Evolutionary conservation across 2,113 vertebrate genomes (phyloP), one percentile per base, ranked within the genome.

Genomic region (Chlorodrepanis virens): DNA sequence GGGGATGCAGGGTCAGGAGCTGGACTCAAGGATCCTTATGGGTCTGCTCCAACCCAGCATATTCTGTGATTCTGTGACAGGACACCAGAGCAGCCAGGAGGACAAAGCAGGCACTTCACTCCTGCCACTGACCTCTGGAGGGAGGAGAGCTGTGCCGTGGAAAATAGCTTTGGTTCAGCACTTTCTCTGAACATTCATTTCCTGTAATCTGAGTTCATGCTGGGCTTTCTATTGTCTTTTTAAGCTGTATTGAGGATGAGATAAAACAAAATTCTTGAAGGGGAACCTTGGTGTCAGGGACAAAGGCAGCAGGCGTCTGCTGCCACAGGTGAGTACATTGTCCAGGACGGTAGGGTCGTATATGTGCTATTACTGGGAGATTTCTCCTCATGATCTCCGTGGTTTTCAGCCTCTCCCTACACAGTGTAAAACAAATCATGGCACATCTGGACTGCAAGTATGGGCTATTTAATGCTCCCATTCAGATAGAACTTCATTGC

Each of bases 21-120:
- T 37, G 14, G 3, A 44, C 17, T 68, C 37, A 6, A 35, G 31
- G 44, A 67, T 57, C 53, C 31, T 68, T 68, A 31, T 67, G 71
- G 25, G 13, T 56, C n/a, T 54, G 8, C 42, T 68, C 31, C 21
- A 59, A 18, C 7, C 5, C 13, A 59, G 31, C 31, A 31, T 50
- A 59, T 35, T 67, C 29, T 49, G 15, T 65, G 12, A 6, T 24
- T 65, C 25, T 67, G n/a, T 60, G 61, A 45, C 40, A 63, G 42
- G 53, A 74, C 22, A 63, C 25, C 27, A 20, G 44, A 45, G 49
- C 49, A 74, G 12, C 24, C 0, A 4, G 47, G 16, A 68, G 31
- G 19, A 27, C 33, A 64, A 47, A 33, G 31, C 9, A 50, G 25
- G 39, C 25, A 12, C 0, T 0, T 47, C 0, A 0, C 23, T 63